These are phyloP conservation scores for Sarcophaga peregrina DNA, from an alignment of 1,140 invertebrate species.

Conservation along the genomic window DNA sequence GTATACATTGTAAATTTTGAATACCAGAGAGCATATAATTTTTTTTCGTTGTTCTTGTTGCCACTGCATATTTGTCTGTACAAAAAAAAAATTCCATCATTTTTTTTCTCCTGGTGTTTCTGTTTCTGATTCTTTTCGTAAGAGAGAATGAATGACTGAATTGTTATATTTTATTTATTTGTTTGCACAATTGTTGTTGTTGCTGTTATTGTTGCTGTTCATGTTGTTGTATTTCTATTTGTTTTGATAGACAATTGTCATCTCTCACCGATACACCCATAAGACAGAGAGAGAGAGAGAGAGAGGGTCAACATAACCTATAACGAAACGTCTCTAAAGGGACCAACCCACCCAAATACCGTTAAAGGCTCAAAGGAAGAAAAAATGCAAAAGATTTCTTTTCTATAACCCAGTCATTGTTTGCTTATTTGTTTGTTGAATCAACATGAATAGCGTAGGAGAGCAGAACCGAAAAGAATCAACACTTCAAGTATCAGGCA, in stretches of 20 bases:
- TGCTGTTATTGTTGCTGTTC: neutral
- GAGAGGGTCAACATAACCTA: neutral
- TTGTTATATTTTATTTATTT: slow-evolving; percentile 39
- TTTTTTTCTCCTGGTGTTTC: neutral
- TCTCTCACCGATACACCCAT: neutral
- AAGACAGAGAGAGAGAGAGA: neutral
- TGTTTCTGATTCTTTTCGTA: neutral
- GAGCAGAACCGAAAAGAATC: no score
- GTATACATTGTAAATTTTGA: slow-evolving; percentile 26
- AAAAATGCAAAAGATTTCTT: no score
- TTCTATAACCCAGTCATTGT: neutral
- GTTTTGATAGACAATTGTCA: slow-evolving; percentile 39
- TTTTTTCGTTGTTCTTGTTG: neutral
- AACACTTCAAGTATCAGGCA: no score
- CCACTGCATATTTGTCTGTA: slow-evolving; percentile 12
- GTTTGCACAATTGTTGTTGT: slow-evolving; percentile 36
- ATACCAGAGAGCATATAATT: neutral
- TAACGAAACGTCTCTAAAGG: no score
- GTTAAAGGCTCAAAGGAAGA: no score
- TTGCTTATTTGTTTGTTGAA: neutral
- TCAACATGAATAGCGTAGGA: no score
- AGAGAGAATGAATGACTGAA: no score
- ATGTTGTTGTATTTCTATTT: neutral
- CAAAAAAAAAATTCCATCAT: no score
- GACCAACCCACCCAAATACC: no score